Evolutionary conservation across 2,113 vertebrate genomes (phyloP).

Genomic region (Calyptommatus sinebrachiatus): DNA sequence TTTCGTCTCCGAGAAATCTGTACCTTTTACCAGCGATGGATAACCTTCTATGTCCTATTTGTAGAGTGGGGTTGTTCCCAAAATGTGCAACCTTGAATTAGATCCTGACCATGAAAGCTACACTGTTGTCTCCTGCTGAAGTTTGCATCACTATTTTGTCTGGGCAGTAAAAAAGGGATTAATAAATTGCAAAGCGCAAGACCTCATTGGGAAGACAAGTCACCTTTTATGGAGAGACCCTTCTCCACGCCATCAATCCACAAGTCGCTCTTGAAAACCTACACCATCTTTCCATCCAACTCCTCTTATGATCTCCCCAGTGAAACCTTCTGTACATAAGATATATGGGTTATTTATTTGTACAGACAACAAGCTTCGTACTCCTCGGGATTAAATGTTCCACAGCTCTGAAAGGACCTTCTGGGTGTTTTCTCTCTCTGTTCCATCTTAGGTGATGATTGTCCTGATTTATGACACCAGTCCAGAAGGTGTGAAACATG

Average conservation of each 20-base stretch:
- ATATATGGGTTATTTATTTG: rapidly evolving
- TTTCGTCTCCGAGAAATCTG: not conserved
- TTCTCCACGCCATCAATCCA: not conserved
- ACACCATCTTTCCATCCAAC: not conserved
- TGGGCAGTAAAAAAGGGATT: not conserved
- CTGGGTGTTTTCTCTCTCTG: not conserved
- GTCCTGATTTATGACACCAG: not conserved
- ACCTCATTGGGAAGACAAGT: rapidly evolving
- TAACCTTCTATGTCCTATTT: not conserved
- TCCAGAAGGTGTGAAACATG: not conserved
- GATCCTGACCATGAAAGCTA: rapidly evolving
- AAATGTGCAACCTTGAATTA: not conserved
- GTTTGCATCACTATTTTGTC: not conserved
- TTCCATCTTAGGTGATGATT: not conserved
- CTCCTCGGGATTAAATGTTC: not conserved
- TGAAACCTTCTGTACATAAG: not conserved
- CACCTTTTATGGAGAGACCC: not conserved
- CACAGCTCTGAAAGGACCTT: not conserved
- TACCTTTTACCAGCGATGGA: too few relatives aligned
- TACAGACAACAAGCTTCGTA: not conserved
- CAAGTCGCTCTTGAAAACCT: not conserved
- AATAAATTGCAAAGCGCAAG: not conserved
- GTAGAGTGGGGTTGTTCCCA: not conserved
- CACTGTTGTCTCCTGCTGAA: not conserved
- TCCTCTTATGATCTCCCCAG: not conserved